Conservation (phyloP, 2,888 invertebrate genomes). For the Vandiemenella viatica region DNA sequence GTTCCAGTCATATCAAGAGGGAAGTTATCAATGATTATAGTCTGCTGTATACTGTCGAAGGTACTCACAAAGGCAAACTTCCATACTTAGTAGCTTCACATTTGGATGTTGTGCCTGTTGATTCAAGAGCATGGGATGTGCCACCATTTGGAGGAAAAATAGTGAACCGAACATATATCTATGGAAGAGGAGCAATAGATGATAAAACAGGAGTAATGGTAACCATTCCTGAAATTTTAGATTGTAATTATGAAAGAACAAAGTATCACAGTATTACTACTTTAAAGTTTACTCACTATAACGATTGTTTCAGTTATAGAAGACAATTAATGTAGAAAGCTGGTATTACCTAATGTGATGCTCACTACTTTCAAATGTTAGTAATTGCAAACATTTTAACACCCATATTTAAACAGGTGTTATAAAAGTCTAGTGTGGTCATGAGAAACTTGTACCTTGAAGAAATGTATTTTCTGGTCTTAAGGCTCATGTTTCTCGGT, state of each 20-base stretch:
- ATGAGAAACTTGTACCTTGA: no score
- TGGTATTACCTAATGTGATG: no score
- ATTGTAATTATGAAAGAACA: background rate
- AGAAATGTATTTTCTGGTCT: no score
- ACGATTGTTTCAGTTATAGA: no score
- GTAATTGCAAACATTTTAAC: no score
- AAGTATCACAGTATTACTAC: no score
- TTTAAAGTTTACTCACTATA: no score
- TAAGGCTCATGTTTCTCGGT: no score
- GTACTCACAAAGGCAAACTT: slow-evolving; percentile 22
- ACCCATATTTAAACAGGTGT: no score
- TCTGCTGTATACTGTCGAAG: slow-evolving; percentile 29
- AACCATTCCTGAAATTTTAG: slow-evolving; percentile 14
- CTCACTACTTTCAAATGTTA: no score
- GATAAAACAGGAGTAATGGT: slow-evolving; percentile 34
- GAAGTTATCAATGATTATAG: slow-evolving; percentile 28
- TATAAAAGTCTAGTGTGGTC: no score
- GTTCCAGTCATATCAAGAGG: slow-evolving; percentile 20
- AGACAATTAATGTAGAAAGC: no score
- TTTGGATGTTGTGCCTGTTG: slow-evolving; percentile 34
- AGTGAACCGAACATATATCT: slow-evolving; percentile 26
- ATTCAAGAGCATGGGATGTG: slow-evolving; percentile 22
- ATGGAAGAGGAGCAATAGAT: slow-evolving; percentile 35
- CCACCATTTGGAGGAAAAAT: slow-evolving; percentile 30
- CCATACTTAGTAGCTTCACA: slow-evolving; percentile 34